Evolutionary conservation across 2,888 invertebrate genomes (phyloP), one percentile per base, ranked within the genome.

Genomic region (Parnassius mnemosyne): DNA sequence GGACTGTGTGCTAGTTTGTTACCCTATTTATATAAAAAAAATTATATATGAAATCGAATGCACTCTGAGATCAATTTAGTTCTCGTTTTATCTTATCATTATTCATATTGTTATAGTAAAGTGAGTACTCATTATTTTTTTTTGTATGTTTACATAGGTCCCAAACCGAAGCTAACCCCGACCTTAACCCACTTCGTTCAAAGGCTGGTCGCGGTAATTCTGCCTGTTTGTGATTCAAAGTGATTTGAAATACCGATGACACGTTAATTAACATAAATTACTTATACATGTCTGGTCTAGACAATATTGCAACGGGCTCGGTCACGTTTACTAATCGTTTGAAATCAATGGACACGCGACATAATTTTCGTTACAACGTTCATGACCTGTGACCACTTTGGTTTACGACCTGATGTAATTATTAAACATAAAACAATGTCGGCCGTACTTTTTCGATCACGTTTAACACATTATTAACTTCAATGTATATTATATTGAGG

Each of bases 221-320:
- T 69, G 68, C 62, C 66, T 62, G 65, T 73, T 73, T 73, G 71
- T 70, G 68, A 71, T 72, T 70, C 70, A 68, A 70, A 75, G 69
- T 62, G 63, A 67, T 61, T 65, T 53, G 12, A 57, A 65, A 65
- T 58, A 65, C 60, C 61, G 69, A 66, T 69, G 64, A 54, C 58
- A 61, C 56, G 65, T 62, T 65, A 50, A 62, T 73, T 71, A 71
- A 65, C 69, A 72, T 71, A 69, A 68, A 70, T 71, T 73, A 71
- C 66, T 66, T 66, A 65, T 65, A 65, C 68, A 60, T 51, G 66
- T 65, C 65, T 62, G 60, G 58, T 57, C 47, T 64, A 16, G 47
- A 53, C 47, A 52, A 59, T 63, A 64, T 70, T 67, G 68, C 65
- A 61, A 63, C 57, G 57, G 56, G 60, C 53, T 57, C 60, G 69